Percentiles rank a stretch among this genome's conserved stretches.
Conservation (phyloP, 2,113 vertebrate species). For the Nicator chloris region DNA sequence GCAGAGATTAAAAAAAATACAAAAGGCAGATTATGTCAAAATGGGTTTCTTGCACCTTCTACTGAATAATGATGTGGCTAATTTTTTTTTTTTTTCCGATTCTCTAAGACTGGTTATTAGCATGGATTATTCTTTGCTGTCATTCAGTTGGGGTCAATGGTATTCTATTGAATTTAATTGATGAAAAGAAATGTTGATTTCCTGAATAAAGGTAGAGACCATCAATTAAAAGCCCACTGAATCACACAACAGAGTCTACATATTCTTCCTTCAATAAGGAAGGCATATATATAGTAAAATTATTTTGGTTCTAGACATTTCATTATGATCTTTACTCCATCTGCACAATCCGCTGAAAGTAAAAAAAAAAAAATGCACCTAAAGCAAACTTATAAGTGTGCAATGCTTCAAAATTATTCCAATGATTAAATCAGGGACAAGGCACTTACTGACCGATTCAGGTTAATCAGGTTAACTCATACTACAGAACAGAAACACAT, state of each 20-base stretch:
- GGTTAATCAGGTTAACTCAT: not conserved
- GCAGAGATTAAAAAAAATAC: not conserved
- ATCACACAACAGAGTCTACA: not conserved
- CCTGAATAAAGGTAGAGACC: not conserved
- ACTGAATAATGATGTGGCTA: not conserved
- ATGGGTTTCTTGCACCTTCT: not conserved
- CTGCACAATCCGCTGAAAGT: not conserved
- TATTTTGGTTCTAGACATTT: not conserved
- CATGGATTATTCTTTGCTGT: not conserved
- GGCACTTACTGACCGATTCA: not conserved
- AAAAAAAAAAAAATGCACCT: not conserved
- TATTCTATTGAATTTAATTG: not conserved
- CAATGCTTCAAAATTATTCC: not conserved
- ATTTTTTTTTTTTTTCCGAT: not conserved
- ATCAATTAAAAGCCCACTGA: not conserved
- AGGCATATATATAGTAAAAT: not conserved
- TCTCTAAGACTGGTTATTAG: not conserved
- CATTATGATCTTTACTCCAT: not conserved
- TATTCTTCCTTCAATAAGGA: not conserved
- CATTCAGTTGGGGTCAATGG: not conserved
- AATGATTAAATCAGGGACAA: not conserved
- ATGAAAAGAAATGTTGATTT: not conserved
- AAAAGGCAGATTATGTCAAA: not conserved
- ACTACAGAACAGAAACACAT: not conserved
- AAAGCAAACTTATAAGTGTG: not conserved